A percentile compares a stretch with the other conserved stretches of the same genome.
These are phyloP conservation scores for Scomber japonicus DNA, from an alignment of 2,113 vertebrate genomes.

Conservation along the genomic window DNA sequence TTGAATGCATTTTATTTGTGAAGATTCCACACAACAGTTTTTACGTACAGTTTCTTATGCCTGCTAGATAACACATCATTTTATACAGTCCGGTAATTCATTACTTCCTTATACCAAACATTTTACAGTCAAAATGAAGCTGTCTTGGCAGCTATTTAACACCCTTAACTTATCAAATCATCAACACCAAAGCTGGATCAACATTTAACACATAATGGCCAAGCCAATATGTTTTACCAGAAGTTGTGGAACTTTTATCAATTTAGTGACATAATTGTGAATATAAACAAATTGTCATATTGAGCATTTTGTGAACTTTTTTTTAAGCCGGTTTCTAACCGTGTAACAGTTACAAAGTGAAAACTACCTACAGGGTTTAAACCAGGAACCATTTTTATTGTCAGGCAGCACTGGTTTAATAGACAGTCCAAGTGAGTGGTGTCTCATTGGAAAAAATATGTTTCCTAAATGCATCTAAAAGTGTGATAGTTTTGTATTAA, in stretches of 20 bases:
- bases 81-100: constrained; percentile 22
- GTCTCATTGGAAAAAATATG: constrained; percentile 21
- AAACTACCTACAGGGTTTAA: neutral
- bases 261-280: neutral
- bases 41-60: constrained; percentile 7
- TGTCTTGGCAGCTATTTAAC: constrained; percentile 7
- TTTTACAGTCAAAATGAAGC: neutral
- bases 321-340: neutral
- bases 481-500: neutral
- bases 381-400: neutral
- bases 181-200: constrained; percentile 3
- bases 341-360: neutral
- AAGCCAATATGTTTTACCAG: neutral
- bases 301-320: neutral
- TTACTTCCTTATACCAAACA: constrained; percentile 12
- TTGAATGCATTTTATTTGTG: constrained; percentile 65
- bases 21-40: constrained; percentile 44
- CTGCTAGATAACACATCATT: constrained; percentile 2
- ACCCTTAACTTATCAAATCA: constrained; percentile 15
- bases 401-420: constrained; percentile 18
- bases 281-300: neutral
- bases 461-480: constrained; percentile 8
- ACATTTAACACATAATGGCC: neutral
- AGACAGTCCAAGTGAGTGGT: neutral
- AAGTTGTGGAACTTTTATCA: neutral